These are phyloP conservation scores for Bubalus kerabau DNA, from an alignment of 2,113 vertebrate genomes.

Conservation along the genomic window DNA sequence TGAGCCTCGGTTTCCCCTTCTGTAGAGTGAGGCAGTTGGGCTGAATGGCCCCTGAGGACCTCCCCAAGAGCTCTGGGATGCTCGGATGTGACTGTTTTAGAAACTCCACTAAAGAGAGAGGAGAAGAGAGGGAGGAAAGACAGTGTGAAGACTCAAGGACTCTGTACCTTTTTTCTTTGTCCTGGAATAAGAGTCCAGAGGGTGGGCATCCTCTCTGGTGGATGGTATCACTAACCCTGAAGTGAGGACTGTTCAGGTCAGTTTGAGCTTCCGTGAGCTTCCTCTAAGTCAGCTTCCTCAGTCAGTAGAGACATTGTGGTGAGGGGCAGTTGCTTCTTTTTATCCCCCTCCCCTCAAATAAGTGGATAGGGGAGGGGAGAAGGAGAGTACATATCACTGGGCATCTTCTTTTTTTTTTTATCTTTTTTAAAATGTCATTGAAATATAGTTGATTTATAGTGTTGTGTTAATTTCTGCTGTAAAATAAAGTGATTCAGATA, in stretches of 20 bases:
- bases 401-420: neutral
- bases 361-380: neutral
- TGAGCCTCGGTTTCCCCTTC: neutral
- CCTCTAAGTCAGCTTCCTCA: neutral
- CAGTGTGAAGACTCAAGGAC: neutral
- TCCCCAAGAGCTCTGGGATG: neutral
- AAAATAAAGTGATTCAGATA: neutral
- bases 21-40: neutral
- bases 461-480: neutral
- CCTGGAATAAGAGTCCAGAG: neutral
- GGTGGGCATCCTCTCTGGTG: neutral
- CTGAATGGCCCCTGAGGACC: neutral
- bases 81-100: neutral
- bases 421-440: neutral
- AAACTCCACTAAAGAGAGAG: neutral
- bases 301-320: neutral
- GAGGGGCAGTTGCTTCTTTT: neutral
- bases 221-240: neutral
- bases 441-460: neutral
- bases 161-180: neutral
- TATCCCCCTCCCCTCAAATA: neutral
- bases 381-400: fast-evolving
- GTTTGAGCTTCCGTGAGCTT: neutral
- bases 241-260: neutral
- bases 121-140: neutral